phyloP scores from a whole-genome alignment of 2,113 vertebrate genomes.

The Machaerirhynchus nigripectus region DNA sequence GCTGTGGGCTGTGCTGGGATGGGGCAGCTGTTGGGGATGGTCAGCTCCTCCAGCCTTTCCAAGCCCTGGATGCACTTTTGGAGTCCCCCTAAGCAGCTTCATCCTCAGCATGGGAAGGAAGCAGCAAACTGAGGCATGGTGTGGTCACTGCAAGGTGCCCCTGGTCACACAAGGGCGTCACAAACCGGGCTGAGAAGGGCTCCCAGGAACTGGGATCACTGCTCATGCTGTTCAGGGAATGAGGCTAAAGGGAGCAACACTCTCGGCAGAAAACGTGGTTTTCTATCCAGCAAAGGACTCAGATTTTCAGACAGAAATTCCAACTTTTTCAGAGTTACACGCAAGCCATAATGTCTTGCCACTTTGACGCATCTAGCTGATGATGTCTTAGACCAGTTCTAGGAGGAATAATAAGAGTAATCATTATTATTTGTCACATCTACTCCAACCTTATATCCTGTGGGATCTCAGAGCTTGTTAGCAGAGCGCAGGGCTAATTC shows the following conservation, averaged over 20 bases:
- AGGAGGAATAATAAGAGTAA: slow-evolving; percentile 21
- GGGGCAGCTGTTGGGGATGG: not conserved
- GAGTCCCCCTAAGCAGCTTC: not conserved
- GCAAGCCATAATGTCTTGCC: not conserved
- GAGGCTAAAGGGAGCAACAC: not conserved
- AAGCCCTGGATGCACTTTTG: accelerated
- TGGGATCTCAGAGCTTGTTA: slow-evolving; percentile 35
- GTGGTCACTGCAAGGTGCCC: not conserved
- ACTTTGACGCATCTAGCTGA: not conserved
- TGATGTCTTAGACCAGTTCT: not conserved
- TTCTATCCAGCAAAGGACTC: not conserved
- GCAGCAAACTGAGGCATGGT: not conserved
- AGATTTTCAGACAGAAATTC: not conserved
- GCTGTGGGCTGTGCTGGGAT: not conserved
- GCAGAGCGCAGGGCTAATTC: slow-evolving; percentile 28
- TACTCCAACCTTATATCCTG: slow-evolving; percentile 5
- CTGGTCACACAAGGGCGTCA: not conserved
- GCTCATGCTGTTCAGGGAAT: accelerated
- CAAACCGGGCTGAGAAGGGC: not conserved
- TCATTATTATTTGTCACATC: slow-evolving; percentile 43
- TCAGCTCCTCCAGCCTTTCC: not conserved
- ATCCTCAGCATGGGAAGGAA: not conserved
- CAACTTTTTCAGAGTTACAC: not conserved
- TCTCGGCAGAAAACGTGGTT: not conserved
- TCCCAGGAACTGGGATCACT: accelerated